Evolutionary conservation across 2,797 vertebrate species (phyloP), one percentile per base, ranked within the genome.

Genomic region (Cossypha niveicapilla): DNA sequence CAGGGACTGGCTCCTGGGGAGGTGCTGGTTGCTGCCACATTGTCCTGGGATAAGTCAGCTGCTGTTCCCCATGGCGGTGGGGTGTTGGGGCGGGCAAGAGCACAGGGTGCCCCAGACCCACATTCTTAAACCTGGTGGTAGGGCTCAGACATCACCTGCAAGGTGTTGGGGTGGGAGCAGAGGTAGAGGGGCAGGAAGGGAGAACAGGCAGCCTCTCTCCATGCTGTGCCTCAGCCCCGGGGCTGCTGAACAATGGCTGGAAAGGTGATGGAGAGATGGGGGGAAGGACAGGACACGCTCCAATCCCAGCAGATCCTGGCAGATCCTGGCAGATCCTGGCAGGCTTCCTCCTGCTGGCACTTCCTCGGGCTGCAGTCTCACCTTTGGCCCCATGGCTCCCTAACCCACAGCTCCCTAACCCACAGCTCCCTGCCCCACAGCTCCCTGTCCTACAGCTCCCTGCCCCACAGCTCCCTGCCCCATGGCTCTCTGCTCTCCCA

Each of bases 311-410:
- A 35, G 35, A 35, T 44, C 72, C 53, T 1, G 0, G 68, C 57
- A 23, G 53, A 54, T 35, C 34, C 34, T 35, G 35, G 35, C 35
- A 35, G 35, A 35, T 44, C 72, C 53, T 1, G 0, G 68, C 57
- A 23, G 53, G 61, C 41, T 92, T 62, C 66, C 66, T 91, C 51
- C 79, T n/a, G 62, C 70, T 86, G 72, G 47, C 79, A 35, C 24
- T 75, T 16, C 7, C 58, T 62, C 7, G 0, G 0, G 34, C 48
- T 3, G 1, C 2, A 1, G 25, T 42, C 30, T 79, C 5, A 3
- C 48, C 61, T 51, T 35, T 48, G 50, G 35, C 34, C 34, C 34
- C 34, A 35, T 35, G 34, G 34, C 34, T 35, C 34, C 34, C 34
- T 35, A 34, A 34, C 35, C 53, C 80, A 53, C 3, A 3, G 30